Conservation (phyloP, 2,888 invertebrate genomes). For the Druceiella hillmani region DNA sequence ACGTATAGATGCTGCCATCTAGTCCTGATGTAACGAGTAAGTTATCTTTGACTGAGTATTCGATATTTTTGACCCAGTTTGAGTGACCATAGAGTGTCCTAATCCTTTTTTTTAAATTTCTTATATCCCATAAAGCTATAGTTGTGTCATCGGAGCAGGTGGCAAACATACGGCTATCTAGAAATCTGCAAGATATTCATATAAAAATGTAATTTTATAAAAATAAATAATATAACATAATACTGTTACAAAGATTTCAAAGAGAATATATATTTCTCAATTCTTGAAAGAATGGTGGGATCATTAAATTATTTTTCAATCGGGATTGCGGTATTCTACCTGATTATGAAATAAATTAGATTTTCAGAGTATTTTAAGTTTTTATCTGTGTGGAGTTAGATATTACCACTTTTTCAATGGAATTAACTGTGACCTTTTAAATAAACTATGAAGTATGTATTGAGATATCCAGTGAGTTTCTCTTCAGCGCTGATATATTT, state of each 20-base stretch:
- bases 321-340: too few relatives aligned
- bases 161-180: constrained; percentile 82
- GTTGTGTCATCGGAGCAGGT: constrained; percentile 93
- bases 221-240: constrained; percentile 6
- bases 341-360: too few relatives aligned
- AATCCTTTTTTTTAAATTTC: constrained; percentile 73
- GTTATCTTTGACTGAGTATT: constrained; percentile 80
- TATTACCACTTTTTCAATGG: too few relatives aligned
- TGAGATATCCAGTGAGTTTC: too few relatives aligned
- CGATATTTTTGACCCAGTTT: constrained; percentile 96
- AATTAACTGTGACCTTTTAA: too few relatives aligned
- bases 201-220: constrained; percentile 4
- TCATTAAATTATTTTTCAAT: too few relatives aligned
- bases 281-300: constrained; percentile 1
- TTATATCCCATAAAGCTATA: constrained; percentile 89
- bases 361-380: too few relatives aligned
- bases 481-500: too few relatives aligned
- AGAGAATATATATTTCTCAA: neutral
- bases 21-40: constrained; percentile 87
- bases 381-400: too few relatives aligned
- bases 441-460: too few relatives aligned
- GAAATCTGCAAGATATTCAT: constrained; percentile 57
- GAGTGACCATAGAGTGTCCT: constrained; percentile 80
- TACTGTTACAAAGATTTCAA: constrained; percentile 4
- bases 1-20: constrained; percentile 89